Evolutionary conservation across 1,140 invertebrate genomes (phyloP), one percentile per base, ranked within the genome.

Genomic region (Neuroterus valhalla): DNA sequence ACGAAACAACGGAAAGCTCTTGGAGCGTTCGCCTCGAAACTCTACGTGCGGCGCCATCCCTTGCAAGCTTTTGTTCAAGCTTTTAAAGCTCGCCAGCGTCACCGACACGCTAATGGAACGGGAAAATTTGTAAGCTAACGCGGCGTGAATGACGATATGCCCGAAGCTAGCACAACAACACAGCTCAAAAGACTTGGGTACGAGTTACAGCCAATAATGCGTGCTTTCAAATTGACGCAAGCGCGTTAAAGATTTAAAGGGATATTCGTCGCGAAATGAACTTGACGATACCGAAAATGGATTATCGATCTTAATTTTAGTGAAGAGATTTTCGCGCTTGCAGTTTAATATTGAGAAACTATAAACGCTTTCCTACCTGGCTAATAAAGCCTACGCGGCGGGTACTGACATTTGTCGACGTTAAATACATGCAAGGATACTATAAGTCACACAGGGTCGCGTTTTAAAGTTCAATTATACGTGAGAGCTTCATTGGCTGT

Each of bases 101-200:
- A 76, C 70, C 68, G 75, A 79, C 77, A 21, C 38, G 70, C 72
- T 78, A 82, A 82, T 81, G 79, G 72, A 78, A 82, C 69, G 79
- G 67, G 69, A 78, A 79, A 82, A 83, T 85, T 83, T 80, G 78
- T 78, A 82, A 83, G 83, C 78, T 77, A 78, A 82, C 70, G 70
- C 79, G 50, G 23, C 70, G 75, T 75, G 82, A 81, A 79, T 77
- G 75, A 73, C 76, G 76, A 80, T 74, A 21, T 69, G 66, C 38
- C 55, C 50, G 52, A 12, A 10, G 38, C 17, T 70, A n/a, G 44
- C 76, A 55, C 69, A 74, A 74, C 76, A 67, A 72, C 31, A 38
- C 31, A 46, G 74, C 69, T 78, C 42, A 46, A 79, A 82, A 79
- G 70, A 67, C 55, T 68, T 43, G 45, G 66, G 67, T 69, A 68